phyloP scores from a whole-genome alignment of 2,113 vertebrate species.

The Alectura lathami region DNA sequence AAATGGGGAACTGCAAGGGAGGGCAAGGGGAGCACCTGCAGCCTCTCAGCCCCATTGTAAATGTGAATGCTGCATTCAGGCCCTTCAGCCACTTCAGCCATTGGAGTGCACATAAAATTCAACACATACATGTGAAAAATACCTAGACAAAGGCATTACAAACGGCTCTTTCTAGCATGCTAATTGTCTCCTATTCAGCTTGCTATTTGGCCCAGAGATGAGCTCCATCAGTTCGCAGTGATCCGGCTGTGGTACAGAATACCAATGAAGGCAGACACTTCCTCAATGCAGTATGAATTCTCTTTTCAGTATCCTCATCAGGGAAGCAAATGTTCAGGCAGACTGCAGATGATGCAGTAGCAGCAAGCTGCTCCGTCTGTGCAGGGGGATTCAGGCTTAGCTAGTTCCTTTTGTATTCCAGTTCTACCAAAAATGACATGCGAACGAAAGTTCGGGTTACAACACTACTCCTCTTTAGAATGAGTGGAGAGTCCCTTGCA shows the following conservation, averaged over 20 bases:
- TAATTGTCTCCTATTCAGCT: conserved; percentile 66
- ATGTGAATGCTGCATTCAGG: conserved; percentile 30
- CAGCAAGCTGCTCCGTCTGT: conserved; percentile 9
- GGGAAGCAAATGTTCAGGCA: conserved; percentile 34
- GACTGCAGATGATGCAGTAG: not conserved
- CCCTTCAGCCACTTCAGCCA: conserved; percentile 13
- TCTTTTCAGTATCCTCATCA: conserved; percentile 50
- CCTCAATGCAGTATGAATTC: conserved; percentile 56
- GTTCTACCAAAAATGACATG: not conserved
- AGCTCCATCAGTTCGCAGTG: conserved; percentile 10
- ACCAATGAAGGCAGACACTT: conserved; percentile 59
- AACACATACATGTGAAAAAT: conserved; percentile 53
- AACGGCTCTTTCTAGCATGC: conserved; percentile 59
- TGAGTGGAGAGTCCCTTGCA: not conserved
- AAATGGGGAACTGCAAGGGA: not conserved
- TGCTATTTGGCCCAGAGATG: conserved; percentile 48
- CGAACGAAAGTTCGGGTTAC: not conserved
- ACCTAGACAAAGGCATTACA: conserved; percentile 56
- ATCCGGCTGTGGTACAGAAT: conserved; percentile 55
- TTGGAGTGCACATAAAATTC: conserved; percentile 56
- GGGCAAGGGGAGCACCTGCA: conserved; percentile 28
- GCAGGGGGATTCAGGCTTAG: conserved; percentile 30
- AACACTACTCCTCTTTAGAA: not conserved
- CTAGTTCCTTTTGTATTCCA: not conserved
- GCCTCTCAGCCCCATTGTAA: not conserved